Conservation (phyloP, 2,888 invertebrate species). For the Anarsia innoxiella region DNA sequence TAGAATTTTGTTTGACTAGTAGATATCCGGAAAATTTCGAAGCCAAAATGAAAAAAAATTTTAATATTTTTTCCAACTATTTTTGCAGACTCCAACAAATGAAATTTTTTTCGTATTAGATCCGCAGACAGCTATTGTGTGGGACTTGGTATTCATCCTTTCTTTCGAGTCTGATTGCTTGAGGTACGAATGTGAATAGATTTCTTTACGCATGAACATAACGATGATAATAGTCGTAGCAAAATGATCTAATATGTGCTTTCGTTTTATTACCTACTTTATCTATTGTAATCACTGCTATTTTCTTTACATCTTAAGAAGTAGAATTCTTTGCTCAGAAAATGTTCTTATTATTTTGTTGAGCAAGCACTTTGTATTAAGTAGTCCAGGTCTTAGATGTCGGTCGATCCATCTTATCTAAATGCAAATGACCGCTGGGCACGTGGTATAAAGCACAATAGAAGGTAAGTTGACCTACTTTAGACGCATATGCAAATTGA, state of each 20-base stretch:
- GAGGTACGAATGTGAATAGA: conserved; percentile 16
- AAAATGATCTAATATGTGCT: not conserved
- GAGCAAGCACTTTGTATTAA: no score
- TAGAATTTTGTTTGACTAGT: no score
- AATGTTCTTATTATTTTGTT: no score
- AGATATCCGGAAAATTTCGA: no score
- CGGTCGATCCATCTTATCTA: conserved; percentile 7
- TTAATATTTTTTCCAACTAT: no score
- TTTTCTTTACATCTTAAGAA: no score
- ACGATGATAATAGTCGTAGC: not conserved
- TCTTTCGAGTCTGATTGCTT: conserved; percentile 19
- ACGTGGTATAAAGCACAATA: conserved; percentile 19
- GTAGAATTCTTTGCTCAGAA: no score
- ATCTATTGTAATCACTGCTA: no score
- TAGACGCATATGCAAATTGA: conserved; percentile 36
- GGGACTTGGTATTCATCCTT: conserved; percentile 23
- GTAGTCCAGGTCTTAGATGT: no score
- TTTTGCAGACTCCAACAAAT: conserved; percentile 16
- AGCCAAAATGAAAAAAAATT: no score
- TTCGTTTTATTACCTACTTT: not conserved
- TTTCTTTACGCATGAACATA: conserved; percentile 6
- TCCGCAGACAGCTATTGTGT: conserved; percentile 24
- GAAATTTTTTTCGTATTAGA: conserved; percentile 17
- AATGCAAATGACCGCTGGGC: conserved; percentile 3
- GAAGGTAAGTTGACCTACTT: conserved; percentile 37